Percentiles rank a stretch among this genome's conserved stretches.
Evolutionary conservation across 2,797 vertebrate genomes (phyloP).

Genomic region (Lates japonicus): DNA sequence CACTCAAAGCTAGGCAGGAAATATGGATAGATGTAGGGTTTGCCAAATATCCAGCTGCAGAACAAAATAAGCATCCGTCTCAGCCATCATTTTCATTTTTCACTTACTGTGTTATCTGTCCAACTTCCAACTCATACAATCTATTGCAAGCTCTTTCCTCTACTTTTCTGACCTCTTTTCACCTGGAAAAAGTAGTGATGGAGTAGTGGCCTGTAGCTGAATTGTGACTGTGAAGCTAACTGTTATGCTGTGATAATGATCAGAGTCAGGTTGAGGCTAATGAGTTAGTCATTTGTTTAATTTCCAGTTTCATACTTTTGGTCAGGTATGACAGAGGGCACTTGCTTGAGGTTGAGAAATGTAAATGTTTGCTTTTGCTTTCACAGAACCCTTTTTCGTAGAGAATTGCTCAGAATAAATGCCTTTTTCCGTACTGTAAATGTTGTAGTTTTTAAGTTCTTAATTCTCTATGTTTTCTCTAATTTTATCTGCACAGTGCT

Average conservation of each 20-base stretch:
- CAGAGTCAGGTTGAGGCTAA: constrained; percentile 11
- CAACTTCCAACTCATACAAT: constrained; percentile 31
- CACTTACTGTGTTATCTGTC: constrained; percentile 13
- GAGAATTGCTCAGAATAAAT: not conserved
- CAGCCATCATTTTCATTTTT: constrained; percentile 36
- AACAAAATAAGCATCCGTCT: constrained; percentile 49
- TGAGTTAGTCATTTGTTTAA: constrained; percentile 33
- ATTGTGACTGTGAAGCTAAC: constrained; percentile 6
- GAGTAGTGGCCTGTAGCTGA: constrained; percentile 6
- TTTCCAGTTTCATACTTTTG: constrained; percentile 28
- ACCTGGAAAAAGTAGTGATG: not conserved
- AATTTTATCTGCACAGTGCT: constrained; percentile 85
- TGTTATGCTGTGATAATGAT: constrained; percentile 35
- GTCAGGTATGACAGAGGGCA: constrained; percentile 17
- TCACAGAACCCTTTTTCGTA: not conserved
- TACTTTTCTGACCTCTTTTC: not conserved
- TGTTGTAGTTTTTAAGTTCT: not conserved
- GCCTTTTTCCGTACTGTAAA: not conserved
- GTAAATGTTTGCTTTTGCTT: constrained; percentile 1
- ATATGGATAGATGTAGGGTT: constrained; percentile 52
- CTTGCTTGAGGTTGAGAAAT: constrained; percentile 19
- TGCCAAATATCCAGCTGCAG: constrained; percentile 55
- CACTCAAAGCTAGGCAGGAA: constrained; percentile 48
- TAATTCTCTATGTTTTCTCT: not conserved
- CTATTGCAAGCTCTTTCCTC: constrained; percentile 9